phyloP scores from a whole-genome alignment of 2,797 vertebrate genomes.

The Gymnodraco acuticeps region DNA sequence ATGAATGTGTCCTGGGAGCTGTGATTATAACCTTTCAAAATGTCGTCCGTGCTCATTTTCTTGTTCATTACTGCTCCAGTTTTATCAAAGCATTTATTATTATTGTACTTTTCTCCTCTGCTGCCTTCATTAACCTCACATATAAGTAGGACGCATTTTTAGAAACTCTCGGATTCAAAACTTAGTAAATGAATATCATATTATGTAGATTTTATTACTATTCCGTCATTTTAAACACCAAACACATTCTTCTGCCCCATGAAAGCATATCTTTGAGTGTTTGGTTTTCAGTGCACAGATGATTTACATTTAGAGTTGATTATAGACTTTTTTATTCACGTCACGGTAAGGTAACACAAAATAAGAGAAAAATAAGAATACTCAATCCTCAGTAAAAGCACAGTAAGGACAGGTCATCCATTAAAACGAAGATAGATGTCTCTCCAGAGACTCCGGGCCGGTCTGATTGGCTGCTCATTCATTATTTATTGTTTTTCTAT shows the following conservation, averaged over 20 bases:
- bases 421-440: background rate
- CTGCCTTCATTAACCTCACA: constrained; percentile 41
- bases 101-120: constrained; percentile 9
- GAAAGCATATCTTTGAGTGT: background rate
- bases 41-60: constrained; percentile 26
- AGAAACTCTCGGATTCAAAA: constrained; percentile 9
- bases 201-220: background rate
- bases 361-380: background rate
- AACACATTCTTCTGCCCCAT: background rate
- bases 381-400: too few species aligned
- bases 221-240: too few species aligned
- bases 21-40: constrained; percentile 15
- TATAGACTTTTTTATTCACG: background rate
- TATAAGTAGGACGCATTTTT: constrained; percentile 1
- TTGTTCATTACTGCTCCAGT: constrained; percentile 41
- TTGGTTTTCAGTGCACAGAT: background rate
- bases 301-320: background rate
- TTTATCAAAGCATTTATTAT: constrained; percentile 27
- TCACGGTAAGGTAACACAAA: background rate
- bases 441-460: background rate
- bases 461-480: background rate
- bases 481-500: background rate
- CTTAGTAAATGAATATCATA: background rate
- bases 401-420: background rate
- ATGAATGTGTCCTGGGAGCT: constrained; percentile 25